Percentiles rank a stretch among this genome's conserved stretches.
Conservation (phyloP, 2,113 vertebrate species). For the Heterotis niloticus region DNA sequence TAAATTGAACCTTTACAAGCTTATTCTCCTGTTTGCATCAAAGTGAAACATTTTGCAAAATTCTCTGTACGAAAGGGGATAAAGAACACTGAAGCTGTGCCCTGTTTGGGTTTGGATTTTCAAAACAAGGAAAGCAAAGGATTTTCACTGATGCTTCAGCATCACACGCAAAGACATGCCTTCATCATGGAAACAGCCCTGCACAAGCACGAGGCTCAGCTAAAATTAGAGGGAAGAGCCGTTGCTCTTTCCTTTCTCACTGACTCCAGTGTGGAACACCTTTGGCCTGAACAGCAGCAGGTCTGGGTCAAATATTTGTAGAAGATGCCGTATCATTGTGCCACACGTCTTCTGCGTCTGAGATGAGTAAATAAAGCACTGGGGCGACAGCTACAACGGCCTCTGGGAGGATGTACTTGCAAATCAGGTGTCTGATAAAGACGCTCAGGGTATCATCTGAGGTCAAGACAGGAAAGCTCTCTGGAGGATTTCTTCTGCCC, state of each 20-base stretch:
- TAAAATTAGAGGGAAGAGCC: background rate
- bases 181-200: background rate
- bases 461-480: background rate
- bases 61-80: background rate
- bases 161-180: background rate
- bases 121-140: background rate
- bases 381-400: background rate
- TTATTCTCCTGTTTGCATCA: constrained; percentile 13
- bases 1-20: constrained; percentile 21
- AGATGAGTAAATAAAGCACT: background rate
- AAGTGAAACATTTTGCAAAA: background rate
- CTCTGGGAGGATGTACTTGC: background rate
- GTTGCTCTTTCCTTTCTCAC: background rate
- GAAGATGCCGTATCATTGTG: background rate
- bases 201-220: background rate
- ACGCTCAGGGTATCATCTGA: background rate
- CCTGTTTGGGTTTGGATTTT: background rate
- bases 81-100: background rate
- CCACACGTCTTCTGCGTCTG: background rate
- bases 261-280: constrained; percentile 9
- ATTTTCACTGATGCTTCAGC: background rate
- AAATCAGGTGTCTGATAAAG: background rate
- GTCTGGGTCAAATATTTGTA: constrained; percentile 19
- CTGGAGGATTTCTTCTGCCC: background rate
- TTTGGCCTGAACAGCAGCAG: constrained; percentile 5